Evolutionary conservation across 2,888 invertebrate genomes (phyloP), one percentile per base, ranked within the genome.

Genomic region (Embidobia sp.): DNA sequence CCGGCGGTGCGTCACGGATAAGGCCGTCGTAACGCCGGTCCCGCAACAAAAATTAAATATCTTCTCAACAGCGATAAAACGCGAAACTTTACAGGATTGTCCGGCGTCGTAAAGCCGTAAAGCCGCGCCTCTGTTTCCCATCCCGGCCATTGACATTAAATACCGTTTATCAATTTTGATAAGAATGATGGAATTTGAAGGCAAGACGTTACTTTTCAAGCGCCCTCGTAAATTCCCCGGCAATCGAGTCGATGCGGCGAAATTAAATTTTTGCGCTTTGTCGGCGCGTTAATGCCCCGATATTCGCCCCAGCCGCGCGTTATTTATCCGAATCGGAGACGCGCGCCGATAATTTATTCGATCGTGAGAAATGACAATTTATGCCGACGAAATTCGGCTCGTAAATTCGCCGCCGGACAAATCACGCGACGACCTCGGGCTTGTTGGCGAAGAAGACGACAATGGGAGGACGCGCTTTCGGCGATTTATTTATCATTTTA

Each of bases 11-110:
- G n/a, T n/a, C n/a, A 73, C 49, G 15, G 53, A 78, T 70, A 77
- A 79, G 80, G 80, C 77, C 53, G 76, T 75, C 80, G 79, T 82
- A 83, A 82, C 82, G 82, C 67, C 78, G 81, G 76, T 83, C 81
- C 81, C 83, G 33, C 82, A 82, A 83, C 77, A 84, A 84, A 86
- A 85, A 85, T 86, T 85, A 86, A 86, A 86, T 84, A 85, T 86
- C 84, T 84, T 82, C 69, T 78, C 81, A 83, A 81, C 80, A 83
- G 81, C 84, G 81, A 85, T 85, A 86, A 86, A 86, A 84, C 79
- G 81, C 51, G 81, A 80, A 84, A 84, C 82, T 84, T 84, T 81
- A 82, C 80, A 81, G 82, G 76, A 83, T 80, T 64, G 35, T 48
- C 46, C 16, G 40, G 69, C 59, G 29, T 51, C 27, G 81, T 85